Base-by-base conservation (phyloP, 2,113 vertebrate genomes). In the Neotoma lepida region DNA sequence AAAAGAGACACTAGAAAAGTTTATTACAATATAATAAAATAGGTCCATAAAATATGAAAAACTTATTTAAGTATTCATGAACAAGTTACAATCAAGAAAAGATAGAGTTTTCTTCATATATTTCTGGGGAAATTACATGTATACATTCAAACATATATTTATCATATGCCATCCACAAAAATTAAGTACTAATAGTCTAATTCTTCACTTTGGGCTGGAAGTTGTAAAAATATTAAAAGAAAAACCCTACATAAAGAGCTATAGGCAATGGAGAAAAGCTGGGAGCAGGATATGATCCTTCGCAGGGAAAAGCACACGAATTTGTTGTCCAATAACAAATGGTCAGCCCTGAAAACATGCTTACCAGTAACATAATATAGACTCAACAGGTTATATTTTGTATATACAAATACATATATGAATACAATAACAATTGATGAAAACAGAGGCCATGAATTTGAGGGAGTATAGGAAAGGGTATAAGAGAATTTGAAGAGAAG, bases 201-300 rank as follows among this genome's bases (percentile, higher is more conserved):
- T 51, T 12, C 9, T 54, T 78, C 51, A 54, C 9, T 54, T 78
- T 20, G 49, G 30, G 9, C 20, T 78, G 46, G 44, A 78, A 51
- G 76, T 78, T 30, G 10, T 78, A 35, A 78, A 35, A 35, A 5
- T 78, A 78, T 35, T 78, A 35, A 78, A 78, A 10, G 46, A 35
- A 78, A 22, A 54, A 54, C 18, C 15, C 30, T 78, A 51, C 14
- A 5, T 9, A 78, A 78, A 78, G 44, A 77, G 8, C 28, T 77
- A 49, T 1, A 33, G 4, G 8, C 76, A 51, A 51, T 46, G 18
- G 15, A 77, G 30, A 30, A 76, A 76, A 28, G 13, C 28, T 78
- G 4, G 3, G 1, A 51, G 18, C 0, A 9, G 28, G 18, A 20
- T 33, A 6, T 35, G n/a, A 46, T 33, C 14, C n/a, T n/a, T n/a